phyloP scores from a whole-genome alignment of 2,888 invertebrate species.

The Pheosia gnoma region DNA sequence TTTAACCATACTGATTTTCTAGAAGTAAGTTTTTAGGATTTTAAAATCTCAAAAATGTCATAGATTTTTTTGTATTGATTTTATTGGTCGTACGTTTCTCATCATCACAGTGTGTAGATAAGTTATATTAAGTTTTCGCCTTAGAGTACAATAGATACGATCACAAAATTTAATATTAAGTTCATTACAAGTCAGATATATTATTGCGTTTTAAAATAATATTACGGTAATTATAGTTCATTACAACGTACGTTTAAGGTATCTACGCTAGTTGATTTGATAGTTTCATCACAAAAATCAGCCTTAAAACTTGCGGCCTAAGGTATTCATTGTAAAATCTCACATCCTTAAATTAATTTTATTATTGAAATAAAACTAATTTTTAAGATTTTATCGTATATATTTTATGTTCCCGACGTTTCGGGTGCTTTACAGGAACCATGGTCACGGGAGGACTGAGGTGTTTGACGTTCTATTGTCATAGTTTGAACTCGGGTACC shows the following conservation, averaged over 20 bases:
- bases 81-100: not conserved
- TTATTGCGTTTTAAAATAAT: not conserved
- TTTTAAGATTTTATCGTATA: too few relatives aligned
- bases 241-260: not conserved
- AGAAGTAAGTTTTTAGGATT: too few relatives aligned
- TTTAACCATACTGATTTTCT: too few relatives aligned
- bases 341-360: constrained; percentile 24
- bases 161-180: constrained; percentile 34
- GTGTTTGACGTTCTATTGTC: too few relatives aligned
- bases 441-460: too few relatives aligned
- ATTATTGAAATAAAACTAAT: constrained; percentile 9
- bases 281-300: not conserved
- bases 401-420: too few relatives aligned
- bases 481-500: too few relatives aligned
- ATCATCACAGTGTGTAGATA: not conserved
- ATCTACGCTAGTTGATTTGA: not conserved
- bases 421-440: too few relatives aligned
- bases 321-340: constrained; percentile 21
- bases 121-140: constrained; percentile 22
- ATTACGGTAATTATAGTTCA: not conserved
- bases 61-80: too few relatives aligned
- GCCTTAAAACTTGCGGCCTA: constrained; percentile 29
- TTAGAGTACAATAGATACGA: constrained; percentile 42
- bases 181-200: constrained; percentile 5
- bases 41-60: too few relatives aligned